Evolutionary conservation across 2,797 vertebrate genomes (phyloP).

Genomic region (Masticophis lateralis): DNA sequence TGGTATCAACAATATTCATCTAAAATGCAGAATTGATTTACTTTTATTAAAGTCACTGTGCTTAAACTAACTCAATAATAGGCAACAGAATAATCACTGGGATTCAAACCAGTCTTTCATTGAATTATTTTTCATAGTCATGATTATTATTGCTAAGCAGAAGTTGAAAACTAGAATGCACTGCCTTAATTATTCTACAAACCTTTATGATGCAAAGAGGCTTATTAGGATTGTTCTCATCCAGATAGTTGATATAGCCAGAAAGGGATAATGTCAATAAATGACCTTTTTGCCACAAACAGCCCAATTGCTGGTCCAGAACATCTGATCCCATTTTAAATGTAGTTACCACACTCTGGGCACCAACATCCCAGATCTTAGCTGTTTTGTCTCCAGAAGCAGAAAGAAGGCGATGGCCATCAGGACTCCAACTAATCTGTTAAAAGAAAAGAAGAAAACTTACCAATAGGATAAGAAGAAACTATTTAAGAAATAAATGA

Average conservation of each 20-base stretch:
- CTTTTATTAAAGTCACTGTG: background rate
- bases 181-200: constrained; percentile 8
- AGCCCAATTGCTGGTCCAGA: constrained; percentile 94
- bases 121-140: background rate
- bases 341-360: constrained; percentile 81
- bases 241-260: constrained; percentile 97
- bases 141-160: background rate
- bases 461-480: background rate
- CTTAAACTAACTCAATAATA: background rate
- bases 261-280: constrained; percentile 89
- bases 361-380: constrained; percentile 90
- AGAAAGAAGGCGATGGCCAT: constrained; percentile 89
- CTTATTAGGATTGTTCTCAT: constrained; percentile 89
- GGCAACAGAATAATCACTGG: background rate
- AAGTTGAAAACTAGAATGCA: background rate
- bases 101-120: background rate
- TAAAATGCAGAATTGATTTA: background rate
- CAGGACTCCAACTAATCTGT: constrained; percentile 88
- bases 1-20: background rate
- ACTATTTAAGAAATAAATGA: background rate
- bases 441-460: background rate
- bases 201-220: constrained; percentile 90
- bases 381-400: constrained; percentile 96
- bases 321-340: constrained; percentile 87
- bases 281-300: constrained; percentile 92